Percentiles rank a stretch among this genome's conserved stretches.
Evolutionary conservation across 2,888 invertebrate genomes (phyloP).

Genomic region (Andricus curvator): DNA sequence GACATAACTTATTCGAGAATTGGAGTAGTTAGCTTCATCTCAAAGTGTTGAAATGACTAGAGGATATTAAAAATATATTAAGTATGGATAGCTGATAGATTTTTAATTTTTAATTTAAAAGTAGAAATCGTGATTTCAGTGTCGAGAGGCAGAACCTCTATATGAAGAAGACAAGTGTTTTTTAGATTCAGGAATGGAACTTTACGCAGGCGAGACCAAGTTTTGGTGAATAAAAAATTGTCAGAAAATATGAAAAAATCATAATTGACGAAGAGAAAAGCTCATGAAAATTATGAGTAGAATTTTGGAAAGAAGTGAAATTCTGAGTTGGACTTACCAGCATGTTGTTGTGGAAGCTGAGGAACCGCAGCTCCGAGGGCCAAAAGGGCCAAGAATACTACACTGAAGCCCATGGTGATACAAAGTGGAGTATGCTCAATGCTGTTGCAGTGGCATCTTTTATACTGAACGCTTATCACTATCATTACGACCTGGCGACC

Average conservation of each 20-base stretch:
- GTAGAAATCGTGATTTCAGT: not conserved
- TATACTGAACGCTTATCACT: conserved; percentile 73
- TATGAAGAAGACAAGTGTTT: too few relatives aligned
- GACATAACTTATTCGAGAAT: not conserved
- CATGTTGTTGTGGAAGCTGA: conserved; percentile 63
- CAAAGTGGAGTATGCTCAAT: conserved; percentile 67
- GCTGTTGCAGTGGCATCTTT: conserved; percentile 61
- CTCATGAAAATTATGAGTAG: not conserved
- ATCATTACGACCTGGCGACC: conserved; percentile 71
- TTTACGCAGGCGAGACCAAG: conserved; percentile 43
- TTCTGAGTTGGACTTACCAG: conserved; percentile 68
- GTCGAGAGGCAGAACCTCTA: not conserved
- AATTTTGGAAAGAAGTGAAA: not conserved
- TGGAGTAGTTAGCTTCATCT: not conserved
- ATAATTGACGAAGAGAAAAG: not conserved
- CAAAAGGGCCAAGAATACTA: conserved; percentile 72
- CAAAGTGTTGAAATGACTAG: too few relatives aligned
- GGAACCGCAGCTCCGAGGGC: conserved; percentile 69
- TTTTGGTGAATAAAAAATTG: not conserved
- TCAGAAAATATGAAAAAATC: not conserved
- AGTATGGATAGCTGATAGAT: too few relatives aligned
- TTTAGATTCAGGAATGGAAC: too few relatives aligned
- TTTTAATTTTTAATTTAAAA: too few relatives aligned
- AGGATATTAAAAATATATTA: too few relatives aligned
- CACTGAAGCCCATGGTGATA: conserved; percentile 73